Evolutionary conservation across 2,113 vertebrate genomes (phyloP).

Genomic region (Scalopus aquaticus): DNA sequence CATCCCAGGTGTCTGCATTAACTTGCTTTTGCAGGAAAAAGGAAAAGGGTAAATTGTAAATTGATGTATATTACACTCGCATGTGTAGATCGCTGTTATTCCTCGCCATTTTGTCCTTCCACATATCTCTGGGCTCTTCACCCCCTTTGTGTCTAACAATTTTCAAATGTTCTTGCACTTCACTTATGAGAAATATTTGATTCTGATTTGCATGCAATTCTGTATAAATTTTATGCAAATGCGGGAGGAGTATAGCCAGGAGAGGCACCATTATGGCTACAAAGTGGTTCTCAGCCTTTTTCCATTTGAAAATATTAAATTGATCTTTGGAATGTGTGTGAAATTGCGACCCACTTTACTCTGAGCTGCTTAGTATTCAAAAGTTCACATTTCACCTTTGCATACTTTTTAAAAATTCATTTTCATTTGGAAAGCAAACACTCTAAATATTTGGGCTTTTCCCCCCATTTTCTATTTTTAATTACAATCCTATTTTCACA

Average conservation of each 20-base stretch:
- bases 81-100: slow-evolving; percentile 72
- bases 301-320: neutral
- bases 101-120: slow-evolving; percentile 71
- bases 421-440: slow-evolving; percentile 26
- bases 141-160: slow-evolving; percentile 40
- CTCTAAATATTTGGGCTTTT: neutral
- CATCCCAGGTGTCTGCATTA: slow-evolving; percentile 69
- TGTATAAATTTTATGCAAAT: slow-evolving; percentile 15
- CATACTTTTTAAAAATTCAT: neutral
- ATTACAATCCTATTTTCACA: slow-evolving; percentile 26
- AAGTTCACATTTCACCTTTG: slow-evolving; percentile 37
- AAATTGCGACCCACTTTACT: slow-evolving; percentile 46
- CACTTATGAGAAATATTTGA: slow-evolving; percentile 19
- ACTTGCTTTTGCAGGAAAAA: slow-evolving; percentile 70
- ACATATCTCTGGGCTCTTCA: slow-evolving; percentile 45
- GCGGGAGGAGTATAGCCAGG: neutral
- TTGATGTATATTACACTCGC: slow-evolving; percentile 23
- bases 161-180: slow-evolving; percentile 40
- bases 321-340: neutral
- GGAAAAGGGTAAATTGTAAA: slow-evolving; percentile 74
- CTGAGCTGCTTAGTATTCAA: slow-evolving; percentile 35
- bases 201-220: slow-evolving; percentile 47
- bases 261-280: neutral
- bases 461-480: neutral
- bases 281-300: slow-evolving; percentile 79